Evolutionary conservation across 2,888 invertebrate genomes (phyloP).

Genomic region (Spodoptera picta): DNA sequence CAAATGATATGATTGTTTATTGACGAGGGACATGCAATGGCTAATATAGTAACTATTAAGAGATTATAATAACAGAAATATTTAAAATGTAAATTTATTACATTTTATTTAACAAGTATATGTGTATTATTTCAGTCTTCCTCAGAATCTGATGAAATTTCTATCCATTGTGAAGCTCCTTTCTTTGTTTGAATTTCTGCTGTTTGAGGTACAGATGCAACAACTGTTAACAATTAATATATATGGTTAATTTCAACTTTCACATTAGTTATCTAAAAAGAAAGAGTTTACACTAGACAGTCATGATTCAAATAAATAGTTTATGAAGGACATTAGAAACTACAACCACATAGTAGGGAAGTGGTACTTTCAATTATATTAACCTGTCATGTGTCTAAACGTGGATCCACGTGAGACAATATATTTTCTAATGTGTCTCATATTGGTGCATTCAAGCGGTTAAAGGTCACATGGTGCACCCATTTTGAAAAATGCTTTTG

Average conservation of each 20-base stretch:
- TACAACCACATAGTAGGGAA: too few species aligned
- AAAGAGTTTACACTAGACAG: not conserved
- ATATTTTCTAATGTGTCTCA: too few species aligned
- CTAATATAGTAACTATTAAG: constrained; percentile 70
- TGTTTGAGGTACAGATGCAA: constrained; percentile 74
- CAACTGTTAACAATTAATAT: constrained; percentile 71
- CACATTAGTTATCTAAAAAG: not conserved
- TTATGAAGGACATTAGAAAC: too few species aligned
- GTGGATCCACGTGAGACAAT: too few species aligned
- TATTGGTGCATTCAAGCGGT: too few species aligned
- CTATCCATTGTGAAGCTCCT: constrained; percentile 80
- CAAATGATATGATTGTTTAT: constrained; percentile 67
- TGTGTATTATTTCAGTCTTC: constrained; percentile 69
- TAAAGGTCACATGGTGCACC: too few species aligned
- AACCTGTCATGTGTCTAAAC: too few species aligned
- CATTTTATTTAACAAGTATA: constrained; percentile 76
- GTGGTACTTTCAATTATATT: too few species aligned
- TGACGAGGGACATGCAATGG: constrained; percentile 74
- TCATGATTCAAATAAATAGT: too few species aligned
- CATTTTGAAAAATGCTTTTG: too few species aligned
- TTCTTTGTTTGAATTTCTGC: constrained; percentile 77
- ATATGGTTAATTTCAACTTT: not conserved
- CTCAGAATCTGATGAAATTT: constrained; percentile 84
- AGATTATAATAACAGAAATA: constrained; percentile 76
- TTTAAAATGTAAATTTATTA: constrained; percentile 79